Evolutionary conservation across 2,113 vertebrate genomes (phyloP).

Genomic region (Beaufortia kweichowensis): DNA sequence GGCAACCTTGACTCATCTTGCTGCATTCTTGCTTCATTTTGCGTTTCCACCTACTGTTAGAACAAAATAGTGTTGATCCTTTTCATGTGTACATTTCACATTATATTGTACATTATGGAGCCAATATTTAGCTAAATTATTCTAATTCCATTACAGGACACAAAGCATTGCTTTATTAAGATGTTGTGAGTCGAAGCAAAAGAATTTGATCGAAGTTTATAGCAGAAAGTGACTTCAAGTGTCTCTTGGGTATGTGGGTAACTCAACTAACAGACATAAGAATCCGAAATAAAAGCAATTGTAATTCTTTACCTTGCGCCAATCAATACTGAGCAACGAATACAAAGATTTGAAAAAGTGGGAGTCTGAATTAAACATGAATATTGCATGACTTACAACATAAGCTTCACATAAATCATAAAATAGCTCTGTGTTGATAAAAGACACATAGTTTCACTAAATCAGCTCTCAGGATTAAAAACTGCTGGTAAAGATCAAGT

Average conservation of each 20-base stretch:
- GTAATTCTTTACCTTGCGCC: neutral
- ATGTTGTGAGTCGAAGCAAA: neutral
- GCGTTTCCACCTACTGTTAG: constrained; percentile 7
- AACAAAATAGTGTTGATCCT: constrained; percentile 15
- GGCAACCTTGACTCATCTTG: constrained; percentile 59
- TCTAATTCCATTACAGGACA: neutral
- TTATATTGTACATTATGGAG: constrained; percentile 1
- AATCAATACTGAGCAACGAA: constrained; percentile 27
- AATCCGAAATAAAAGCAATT: constrained; percentile 29
- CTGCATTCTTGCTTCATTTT: constrained; percentile 24
- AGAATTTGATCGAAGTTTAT: neutral
- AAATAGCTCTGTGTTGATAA: neutral
- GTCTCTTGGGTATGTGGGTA: constrained; percentile 2
- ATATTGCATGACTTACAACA: constrained; percentile 10
- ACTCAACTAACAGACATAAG: constrained; percentile 9
- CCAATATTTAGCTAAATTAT: constrained; percentile 26
- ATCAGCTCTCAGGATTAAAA: constrained; percentile 9
- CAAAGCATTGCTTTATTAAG: neutral
- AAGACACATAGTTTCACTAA: constrained; percentile 1
- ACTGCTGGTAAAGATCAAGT: constrained; percentile 1
- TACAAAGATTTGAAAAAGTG: constrained; percentile 9
- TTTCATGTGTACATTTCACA: constrained; percentile 20
- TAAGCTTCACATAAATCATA: constrained; percentile 19
- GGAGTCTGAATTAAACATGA: constrained; percentile 23
- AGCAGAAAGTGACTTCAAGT: neutral